phyloP scores from a whole-genome alignment of 1,140 invertebrate genomes.

The Rhysida immarginata region DNA sequence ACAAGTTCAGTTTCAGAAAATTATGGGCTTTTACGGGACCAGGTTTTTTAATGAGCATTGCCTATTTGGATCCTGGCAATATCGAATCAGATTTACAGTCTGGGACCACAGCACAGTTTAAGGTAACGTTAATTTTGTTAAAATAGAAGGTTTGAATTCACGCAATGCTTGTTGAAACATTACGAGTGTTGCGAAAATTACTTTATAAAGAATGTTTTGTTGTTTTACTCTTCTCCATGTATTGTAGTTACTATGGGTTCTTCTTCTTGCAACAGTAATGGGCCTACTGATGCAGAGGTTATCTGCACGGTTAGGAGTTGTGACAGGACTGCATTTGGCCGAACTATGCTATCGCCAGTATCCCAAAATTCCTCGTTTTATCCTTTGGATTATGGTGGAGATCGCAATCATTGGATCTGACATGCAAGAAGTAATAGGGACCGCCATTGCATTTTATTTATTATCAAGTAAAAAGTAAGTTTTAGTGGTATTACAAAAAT shows the following conservation, averaged over 20 bases:
- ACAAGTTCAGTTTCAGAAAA: too few species aligned
- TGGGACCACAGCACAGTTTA: conserved; percentile 60
- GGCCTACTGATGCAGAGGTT: conserved; percentile 75
- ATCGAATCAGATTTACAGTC: conserved; percentile 83
- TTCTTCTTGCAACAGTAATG: conserved; percentile 67
- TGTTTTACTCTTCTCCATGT: not conserved
- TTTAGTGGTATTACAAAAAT: not conserved
- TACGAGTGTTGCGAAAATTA: too few species aligned
- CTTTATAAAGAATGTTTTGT: too few species aligned
- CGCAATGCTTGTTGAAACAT: too few species aligned
- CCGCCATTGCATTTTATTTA: conserved; percentile 77
- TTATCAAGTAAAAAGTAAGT: conserved; percentile 66
- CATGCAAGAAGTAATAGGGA: conserved; percentile 62
- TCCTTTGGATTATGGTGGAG: conserved; percentile 91
- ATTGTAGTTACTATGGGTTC: conserved; percentile 50
- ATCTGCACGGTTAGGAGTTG: conserved; percentile 65
- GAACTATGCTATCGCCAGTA: conserved; percentile 71
- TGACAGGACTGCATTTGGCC: conserved; percentile 65
- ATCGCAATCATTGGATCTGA: conserved; percentile 80
- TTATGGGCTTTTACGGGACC: conserved; percentile 86
- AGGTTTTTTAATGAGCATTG: conserved; percentile 85
- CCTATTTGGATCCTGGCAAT: conserved; percentile 84
- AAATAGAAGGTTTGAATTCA: too few species aligned
- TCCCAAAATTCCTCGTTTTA: conserved; percentile 52
- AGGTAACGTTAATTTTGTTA: too few species aligned